phyloP scores from a whole-genome alignment of 2,113 vertebrate species.

The Salvelinus alpinus region DNA sequence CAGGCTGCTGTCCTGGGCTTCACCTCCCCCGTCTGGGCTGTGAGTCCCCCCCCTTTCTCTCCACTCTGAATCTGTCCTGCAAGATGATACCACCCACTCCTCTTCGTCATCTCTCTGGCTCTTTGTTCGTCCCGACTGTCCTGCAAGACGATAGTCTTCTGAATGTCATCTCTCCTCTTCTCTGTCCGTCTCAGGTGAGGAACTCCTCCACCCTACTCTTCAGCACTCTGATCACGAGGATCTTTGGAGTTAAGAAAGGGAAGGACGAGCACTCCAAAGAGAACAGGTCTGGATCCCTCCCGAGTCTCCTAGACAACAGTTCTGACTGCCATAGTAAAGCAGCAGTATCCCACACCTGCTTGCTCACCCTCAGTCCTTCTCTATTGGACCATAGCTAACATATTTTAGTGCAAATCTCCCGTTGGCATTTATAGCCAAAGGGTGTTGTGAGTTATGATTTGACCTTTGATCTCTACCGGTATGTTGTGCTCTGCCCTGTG shows the following conservation, averaged over 20 bases:
- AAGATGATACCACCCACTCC: neutral
- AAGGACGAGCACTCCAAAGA: constrained; percentile 95
- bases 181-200: constrained; percentile 81
- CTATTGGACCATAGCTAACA: no score
- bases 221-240: constrained; percentile 94
- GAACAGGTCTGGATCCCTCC: constrained; percentile 81
- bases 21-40: constrained; percentile 92
- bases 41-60: constrained; percentile 73
- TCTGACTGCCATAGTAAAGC: no score
- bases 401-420: no score
- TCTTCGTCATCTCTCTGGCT: constrained; percentile 5
- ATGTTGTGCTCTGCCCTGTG: neutral
- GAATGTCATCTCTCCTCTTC: neutral
- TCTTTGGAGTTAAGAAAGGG: constrained; percentile 95
- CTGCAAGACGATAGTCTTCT: neutral
- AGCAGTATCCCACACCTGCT: no score
- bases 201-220: constrained; percentile 97
- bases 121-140: neutral
- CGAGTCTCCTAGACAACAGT: no score
- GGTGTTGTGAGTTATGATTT: neutral
- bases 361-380: no score
- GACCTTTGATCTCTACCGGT: neutral
- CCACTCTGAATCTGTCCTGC: neutral
- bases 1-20: constrained; percentile 91
- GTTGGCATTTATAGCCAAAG: neutral